A percentile compares a stretch with the other conserved stretches of the same genome.
Evolutionary conservation across 2,888 invertebrate species (phyloP).

Genomic region (Mimachlamys varia): DNA sequence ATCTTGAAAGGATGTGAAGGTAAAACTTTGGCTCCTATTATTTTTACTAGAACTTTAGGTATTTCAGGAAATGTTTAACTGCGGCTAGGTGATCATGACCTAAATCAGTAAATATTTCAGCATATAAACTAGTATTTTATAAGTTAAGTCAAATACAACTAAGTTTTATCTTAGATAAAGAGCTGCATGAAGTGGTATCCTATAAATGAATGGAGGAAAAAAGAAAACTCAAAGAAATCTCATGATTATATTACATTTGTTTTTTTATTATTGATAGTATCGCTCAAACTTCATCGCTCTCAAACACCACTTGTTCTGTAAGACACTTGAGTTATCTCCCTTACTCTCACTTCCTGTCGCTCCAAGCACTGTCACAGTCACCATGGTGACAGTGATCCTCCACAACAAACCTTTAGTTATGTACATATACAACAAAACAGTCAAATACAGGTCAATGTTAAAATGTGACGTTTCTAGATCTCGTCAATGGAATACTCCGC

Average conservation of each 20-base stretch:
- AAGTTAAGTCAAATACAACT: no score
- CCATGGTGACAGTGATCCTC: neutral
- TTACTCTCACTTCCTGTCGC: conserved; percentile 17
- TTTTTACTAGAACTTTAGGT: no score
- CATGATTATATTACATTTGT: neutral
- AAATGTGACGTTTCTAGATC: neutral
- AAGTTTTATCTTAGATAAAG: no score
- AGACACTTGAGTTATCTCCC: conserved; percentile 31
- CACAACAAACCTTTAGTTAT: neutral
- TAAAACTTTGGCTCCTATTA: no score
- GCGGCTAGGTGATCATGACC: no score
- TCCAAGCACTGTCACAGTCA: neutral
- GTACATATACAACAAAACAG: neutral
- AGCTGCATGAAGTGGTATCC: no score
- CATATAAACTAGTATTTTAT: no score
- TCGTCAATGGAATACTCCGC: neutral
- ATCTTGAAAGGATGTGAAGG: no score
- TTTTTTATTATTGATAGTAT: neutral
- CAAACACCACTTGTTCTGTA: conserved; percentile 8
- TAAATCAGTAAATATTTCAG: no score
- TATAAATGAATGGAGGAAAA: no score
- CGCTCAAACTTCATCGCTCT: conserved; percentile 7
- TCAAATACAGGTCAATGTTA: neutral
- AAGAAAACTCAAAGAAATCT: neutral
- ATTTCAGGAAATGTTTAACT: no score